Base-by-base conservation (phyloP, 2,113 vertebrate genomes). In the Chunga burmeisteri region DNA sequence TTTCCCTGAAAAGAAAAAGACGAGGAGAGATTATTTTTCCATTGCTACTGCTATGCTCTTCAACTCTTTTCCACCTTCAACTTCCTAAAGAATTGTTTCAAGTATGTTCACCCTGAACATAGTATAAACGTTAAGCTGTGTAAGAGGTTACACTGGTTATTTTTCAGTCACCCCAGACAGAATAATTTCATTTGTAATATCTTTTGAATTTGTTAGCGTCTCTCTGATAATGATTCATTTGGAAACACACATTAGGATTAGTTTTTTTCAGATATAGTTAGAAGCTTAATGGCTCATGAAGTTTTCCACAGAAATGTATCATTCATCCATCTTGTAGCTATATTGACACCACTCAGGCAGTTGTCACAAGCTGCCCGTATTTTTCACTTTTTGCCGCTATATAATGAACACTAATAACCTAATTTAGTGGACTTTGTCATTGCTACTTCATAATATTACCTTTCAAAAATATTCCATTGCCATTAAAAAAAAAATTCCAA, bases 101-200 rank as follows among this genome's bases (percentile, higher is more conserved):
- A 63, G 10, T 62, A 73, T 47, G 89, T 89, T 78, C 68, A 71
- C 10, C 32, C 58, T 49, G 38, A 91, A 67, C 9, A 56, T 0
- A 53, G 14, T 9, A 49, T 46, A 89, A 84, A 36, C 4, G 12
- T 40, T 86, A 68, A 83, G 8, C 4, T 66, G 9, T 50, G 7
- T 27, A 68, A 72, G 7, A 83, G 15, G 16, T 47, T 63, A 58
- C 44, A 65, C 2, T 26, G 13, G 59, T 38, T 36, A 79, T 56
- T 16, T 80, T 20, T 65, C 75, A 77, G 17, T 50, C 34, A 47
- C 13, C 2, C 0, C 0, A 53, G 52, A 65, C 0, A 40, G 13
- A 87, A 15, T 9, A 79, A 59, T 25, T 82, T 53, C 4, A 59
- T 67, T 55, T 55, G 8, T 19, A 90, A 52, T 10, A 47, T 6